phyloP scores from a whole-genome alignment of 2,113 vertebrate species.

The Agelaius tricolor region DNA sequence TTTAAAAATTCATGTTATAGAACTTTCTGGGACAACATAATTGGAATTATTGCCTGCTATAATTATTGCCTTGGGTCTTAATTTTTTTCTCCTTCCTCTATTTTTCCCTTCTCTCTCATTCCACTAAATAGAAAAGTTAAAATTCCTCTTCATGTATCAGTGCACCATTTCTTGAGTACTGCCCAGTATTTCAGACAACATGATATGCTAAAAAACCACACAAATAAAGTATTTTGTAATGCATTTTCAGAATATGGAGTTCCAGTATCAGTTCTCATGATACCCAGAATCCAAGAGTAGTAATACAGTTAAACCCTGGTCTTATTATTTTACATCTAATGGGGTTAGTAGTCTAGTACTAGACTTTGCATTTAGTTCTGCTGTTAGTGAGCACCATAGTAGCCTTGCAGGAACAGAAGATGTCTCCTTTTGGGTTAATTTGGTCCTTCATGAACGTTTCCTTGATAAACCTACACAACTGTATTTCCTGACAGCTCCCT shows the following conservation, averaged over 20 bases:
- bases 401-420: not conserved
- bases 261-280: not conserved
- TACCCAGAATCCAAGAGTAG: not conserved
- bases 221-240: not conserved
- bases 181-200: not conserved
- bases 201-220: not conserved
- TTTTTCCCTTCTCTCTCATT: not conserved
- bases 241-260: not conserved
- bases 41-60: slow-evolving; percentile 38
- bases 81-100: not conserved
- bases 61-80: slow-evolving; percentile 3
- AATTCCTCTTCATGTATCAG: not conserved
- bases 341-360: not conserved
- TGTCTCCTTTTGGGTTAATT: not conserved
- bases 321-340: not conserved
- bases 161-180: not conserved
- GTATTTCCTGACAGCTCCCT: not conserved
- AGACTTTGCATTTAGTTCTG: not conserved
- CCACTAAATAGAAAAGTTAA: not conserved
- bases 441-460: not conserved
- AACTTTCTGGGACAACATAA: slow-evolving; percentile 24
- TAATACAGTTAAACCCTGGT: not conserved
- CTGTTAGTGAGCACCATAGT: not conserved
- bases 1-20: slow-evolving; percentile 53
- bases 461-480: not conserved